A percentile compares a stretch with the other conserved stretches of the same genome.
These are phyloP conservation scores for Rhabdomys dilectus DNA, from an alignment of 2,113 vertebrate genomes.

Conservation along the genomic window DNA sequence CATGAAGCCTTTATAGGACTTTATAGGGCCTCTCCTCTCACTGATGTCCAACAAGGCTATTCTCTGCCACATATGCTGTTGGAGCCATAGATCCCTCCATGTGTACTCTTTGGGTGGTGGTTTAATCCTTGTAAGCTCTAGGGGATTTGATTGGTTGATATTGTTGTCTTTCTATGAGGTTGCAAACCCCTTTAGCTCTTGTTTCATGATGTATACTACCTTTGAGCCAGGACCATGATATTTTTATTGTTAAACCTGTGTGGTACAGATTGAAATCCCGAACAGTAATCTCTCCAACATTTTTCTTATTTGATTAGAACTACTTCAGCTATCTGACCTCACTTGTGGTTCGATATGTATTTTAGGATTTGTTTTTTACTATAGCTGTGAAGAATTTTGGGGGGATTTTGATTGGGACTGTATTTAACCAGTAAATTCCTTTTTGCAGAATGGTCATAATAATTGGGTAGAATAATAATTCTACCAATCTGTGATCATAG, in stretches of 20 bases:
- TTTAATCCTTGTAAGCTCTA: too few relatives aligned
- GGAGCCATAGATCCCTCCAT: too few relatives aligned
- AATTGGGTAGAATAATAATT: neutral
- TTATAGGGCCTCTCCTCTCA: too few relatives aligned
- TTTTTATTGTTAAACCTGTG: neutral
- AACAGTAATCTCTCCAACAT: neutral
- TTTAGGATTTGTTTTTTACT: neutral
- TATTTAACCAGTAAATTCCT: neutral
- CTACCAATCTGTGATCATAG: neutral
- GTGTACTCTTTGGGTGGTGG: too few relatives aligned
- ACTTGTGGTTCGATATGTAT: neutral
- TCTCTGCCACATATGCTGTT: too few relatives aligned
- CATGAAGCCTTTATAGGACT: too few relatives aligned
- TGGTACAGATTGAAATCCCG: neutral
- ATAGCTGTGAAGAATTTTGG: neutral
- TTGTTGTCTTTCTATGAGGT: too few relatives aligned
- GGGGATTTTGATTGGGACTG: neutral
- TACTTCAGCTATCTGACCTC: neutral
- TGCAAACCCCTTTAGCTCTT: neutral
- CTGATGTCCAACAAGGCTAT: too few relatives aligned
- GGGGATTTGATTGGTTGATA: too few relatives aligned
- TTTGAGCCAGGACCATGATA: neutral
- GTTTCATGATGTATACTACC: neutral
- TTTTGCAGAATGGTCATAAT: neutral
- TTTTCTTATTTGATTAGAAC: neutral